Evolutionary conservation across 2,113 vertebrate species (phyloP), one percentile per base, ranked within the genome.

Genomic region (Peromyscus maniculatus): DNA sequence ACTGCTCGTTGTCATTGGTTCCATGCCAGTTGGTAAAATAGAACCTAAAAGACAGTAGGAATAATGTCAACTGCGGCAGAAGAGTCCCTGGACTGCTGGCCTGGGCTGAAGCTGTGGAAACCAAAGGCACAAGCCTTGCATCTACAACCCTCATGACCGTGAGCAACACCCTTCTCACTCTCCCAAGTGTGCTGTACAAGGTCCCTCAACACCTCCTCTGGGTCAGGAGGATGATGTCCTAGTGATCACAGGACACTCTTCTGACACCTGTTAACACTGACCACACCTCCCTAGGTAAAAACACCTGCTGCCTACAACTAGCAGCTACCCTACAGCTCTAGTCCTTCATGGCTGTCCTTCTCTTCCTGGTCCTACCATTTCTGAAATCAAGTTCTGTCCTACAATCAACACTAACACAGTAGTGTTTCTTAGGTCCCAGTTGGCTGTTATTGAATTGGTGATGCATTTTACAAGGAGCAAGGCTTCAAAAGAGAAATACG

Each of bases 1-100:
- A 99, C 92, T 99, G 99, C 88, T 99, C 99, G 0, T 96, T 99
- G 95, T 99, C 99, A 12, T 98, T 99, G 52, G 99, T 99, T 15
- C 99, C 99, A 2, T 99, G 99, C 99, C 99, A 99, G 98, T 99
- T 99, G 95, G 98, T 99, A 96, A 99, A 99, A 98, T 99, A 99
- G 95, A 99, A 99, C 88, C 99, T 99, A 97, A 7, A 91, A 91
- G 93, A 57, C 12, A 92, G 59, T n/a, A 62, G 91, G n/a, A 16
- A 88, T 7, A 66, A 52, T 12, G 59, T 77, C 91, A 96, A 9
- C 0, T 92, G 72, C 36, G 87, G 52, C 17, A 72, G 57, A 28
- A 5, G 24, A 19, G 67, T 33, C 39, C 87, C 19, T 39, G 3
- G 72, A 31, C 55, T 19, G 49, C 10, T 43, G 13, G 9, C 12